Base-by-base conservation (phyloP, 2,888 invertebrate species). In the Idaea dimidiata region DNA sequence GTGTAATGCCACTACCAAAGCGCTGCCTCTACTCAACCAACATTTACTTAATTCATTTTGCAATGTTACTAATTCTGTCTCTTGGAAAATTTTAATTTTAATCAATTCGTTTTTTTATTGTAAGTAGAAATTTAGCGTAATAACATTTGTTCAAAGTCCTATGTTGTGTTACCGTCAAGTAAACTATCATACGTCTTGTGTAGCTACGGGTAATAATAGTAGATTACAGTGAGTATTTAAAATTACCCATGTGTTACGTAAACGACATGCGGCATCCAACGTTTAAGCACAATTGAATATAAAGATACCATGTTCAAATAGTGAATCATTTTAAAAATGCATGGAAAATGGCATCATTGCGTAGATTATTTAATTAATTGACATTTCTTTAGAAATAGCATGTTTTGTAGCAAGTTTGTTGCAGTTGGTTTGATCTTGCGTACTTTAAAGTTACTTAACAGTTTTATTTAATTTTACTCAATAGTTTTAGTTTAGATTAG, bases 1-100 rank as follows among this genome's bases (percentile, higher is more conserved):
- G 90, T 91, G 91, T 84, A 91, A 91, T 86, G 85, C 85, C 85
- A 84, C 79, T 72, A 74, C 73, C 70, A 71, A 72, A 73, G 72
- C 74, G 73, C 72, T 71, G 73, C 71, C 71, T 68, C 71, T 62
- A 66, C 66, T 62, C 65, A 57, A 66, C 66, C 66, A 33, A 69
- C 64, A 65, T 65, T 72, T 64, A 58, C 66, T 70, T 64, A 60
- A 31, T 43, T 43, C 7, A 43, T 43, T 43, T 43, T 43, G 43
- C 43, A 43, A 43, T 43, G 10, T 43, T 43, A 14, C 10, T 43
- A 43, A 54, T 60, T 64, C 62, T 62, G 60, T 67, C 63, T 61
- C 54, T 59, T 43, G 56, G 60, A 57, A 43, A 43, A 43, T 10
- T 43, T 43, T 10, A 43, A 3, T 43, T 43, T 43, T 43, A 43